These are phyloP conservation scores for Drosophila melanogaster DNA, from an alignment of 1,140 invertebrate genomes.

Conservation along the genomic window Release_6_plus_ISO1_MT NT_033779.5:13140001-13140500, in stretches of 20 bases:
- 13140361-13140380: too few species aligned
- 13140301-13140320: not conserved
- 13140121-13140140: slow-evolving; percentile 79
- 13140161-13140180: slow-evolving; percentile 63
- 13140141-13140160: slow-evolving; percentile 53
- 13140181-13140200: slow-evolving; percentile 24
- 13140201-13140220: slow-evolving; percentile 50
- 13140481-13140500: too few species aligned
- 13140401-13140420: too few species aligned
- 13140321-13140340: not conserved
- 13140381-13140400: too few species aligned
- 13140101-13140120: slow-evolving; percentile 73
- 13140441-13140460: too few species aligned
- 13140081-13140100: slow-evolving; percentile 65
- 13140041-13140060: slow-evolving; percentile 54
- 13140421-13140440: too few species aligned
- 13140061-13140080: slow-evolving; percentile 21
- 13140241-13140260: slow-evolving; percentile 1
- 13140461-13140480: too few species aligned
- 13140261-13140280: too few species aligned
- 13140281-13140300: too few species aligned
- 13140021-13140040: slow-evolving; percentile 82
- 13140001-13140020: slow-evolving; percentile 80
- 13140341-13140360: too few species aligned
- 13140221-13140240: slow-evolving; percentile 2